Conservation (phyloP, 1,140 invertebrate genomes). For the Stegodyphus dumicola region DNA sequence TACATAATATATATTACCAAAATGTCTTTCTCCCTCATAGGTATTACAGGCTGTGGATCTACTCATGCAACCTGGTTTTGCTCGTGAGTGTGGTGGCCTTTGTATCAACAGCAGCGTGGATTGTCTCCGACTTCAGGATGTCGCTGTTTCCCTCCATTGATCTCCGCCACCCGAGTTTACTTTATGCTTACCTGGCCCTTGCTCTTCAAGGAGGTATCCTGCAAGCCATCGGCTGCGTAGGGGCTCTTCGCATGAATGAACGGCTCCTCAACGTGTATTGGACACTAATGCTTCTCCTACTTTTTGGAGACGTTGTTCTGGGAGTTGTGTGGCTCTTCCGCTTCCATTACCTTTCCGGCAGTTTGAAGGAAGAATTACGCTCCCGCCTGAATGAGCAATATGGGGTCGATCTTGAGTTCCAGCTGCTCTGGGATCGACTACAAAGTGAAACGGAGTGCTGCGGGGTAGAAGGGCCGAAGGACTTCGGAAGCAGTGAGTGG, state of each 20-base stretch:
- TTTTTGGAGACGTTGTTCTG: constrained; percentile 84
- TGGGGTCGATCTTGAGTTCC: constrained; percentile 77
- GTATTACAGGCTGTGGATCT: constrained; percentile 93
- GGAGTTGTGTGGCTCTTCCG: constrained; percentile 89
- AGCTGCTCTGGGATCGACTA: constrained; percentile 82
- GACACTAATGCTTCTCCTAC: constrained; percentile 81
- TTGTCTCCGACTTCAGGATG: constrained; percentile 73
- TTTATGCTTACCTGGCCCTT: constrained; percentile 85
- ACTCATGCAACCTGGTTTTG: constrained; percentile 88
- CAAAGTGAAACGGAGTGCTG: constrained; percentile 83
- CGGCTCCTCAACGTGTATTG: constrained; percentile 85
- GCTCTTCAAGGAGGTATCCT: constrained; percentile 75
- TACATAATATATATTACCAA: not conserved
- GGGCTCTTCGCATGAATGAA: constrained; percentile 81
- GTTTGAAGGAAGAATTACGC: constrained; percentile 77
- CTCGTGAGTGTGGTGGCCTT: constrained; percentile 84
- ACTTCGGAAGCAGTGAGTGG: constrained; percentile 71
- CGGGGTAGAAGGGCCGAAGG: constrained; percentile 78
- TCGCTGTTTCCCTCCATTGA: constrained; percentile 74
- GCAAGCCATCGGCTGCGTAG: constrained; percentile 82
- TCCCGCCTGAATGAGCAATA: constrained; percentile 75
- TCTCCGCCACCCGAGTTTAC: constrained; percentile 81
- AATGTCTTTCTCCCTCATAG: constrained; percentile 63
- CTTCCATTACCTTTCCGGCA: constrained; percentile 79
- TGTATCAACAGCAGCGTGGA: constrained; percentile 79